Evolutionary conservation across 2,888 invertebrate species (phyloP), one percentile per base, ranked within the genome.

Genomic region (Perithous albicinctus): DNA sequence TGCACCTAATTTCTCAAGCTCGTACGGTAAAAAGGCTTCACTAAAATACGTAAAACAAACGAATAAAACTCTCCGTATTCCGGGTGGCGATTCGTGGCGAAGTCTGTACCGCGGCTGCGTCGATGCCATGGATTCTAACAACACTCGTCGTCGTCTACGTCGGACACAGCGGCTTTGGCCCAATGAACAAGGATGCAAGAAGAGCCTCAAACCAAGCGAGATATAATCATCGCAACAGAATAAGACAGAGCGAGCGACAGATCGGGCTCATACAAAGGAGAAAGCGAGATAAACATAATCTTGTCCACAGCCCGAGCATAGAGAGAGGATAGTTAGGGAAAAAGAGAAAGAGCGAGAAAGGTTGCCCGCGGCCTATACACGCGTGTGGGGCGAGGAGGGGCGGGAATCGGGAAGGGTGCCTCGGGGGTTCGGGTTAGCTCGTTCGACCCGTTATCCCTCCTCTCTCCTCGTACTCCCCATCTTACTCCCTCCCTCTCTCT

Each of bases 391-490:
- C 18, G 48, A 38, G 61, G 32, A 32, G 51, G 35, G 41, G 41
- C 15, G 64, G 29, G 32, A 41, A 51, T 32, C 46, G 63, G 46
- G 74, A 74, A 69, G 82, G 75, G 82, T 82, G 84, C 86, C 84
- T 87, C 85, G 87, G 90, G 87, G 88, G 89, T 90, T 91, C 89
- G 90, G 91, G 91, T 91, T 91, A 92, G 92, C 92, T 92, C 92
- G 92, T 92, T 92, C 92, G 92, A 92, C 92, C 92, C 92, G 93
- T 92, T 91, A 91, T 91, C 91, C 92, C 91, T 88, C 86, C 91
- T 87, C 88, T 87, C 86, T 81, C 82, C 86, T 81, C 82, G 74
- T 70, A 74, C 72, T 81, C 73, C 41, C 78, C 78, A n/a, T n/a
- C n/a, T n/a, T n/a, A n/a, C n/a, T n/a, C n/a, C n/a, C n/a, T n/a